Conservation (phyloP, 2,797 vertebrate genomes). For the Brachyalestes nurse region DNA sequence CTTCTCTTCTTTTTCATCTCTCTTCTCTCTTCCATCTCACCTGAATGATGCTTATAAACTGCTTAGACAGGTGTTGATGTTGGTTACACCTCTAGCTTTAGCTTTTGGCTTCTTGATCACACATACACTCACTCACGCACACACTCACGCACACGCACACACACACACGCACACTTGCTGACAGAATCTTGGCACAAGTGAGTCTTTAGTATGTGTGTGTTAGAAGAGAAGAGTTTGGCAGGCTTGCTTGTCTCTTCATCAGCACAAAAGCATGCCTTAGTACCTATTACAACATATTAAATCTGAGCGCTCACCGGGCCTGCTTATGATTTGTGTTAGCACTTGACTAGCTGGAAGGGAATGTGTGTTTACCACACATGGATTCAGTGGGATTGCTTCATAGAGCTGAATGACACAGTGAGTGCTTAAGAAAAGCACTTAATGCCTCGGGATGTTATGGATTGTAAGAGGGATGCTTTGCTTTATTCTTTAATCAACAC, state of each 20-base stretch:
- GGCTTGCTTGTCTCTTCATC: neutral
- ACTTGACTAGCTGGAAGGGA: neutral
- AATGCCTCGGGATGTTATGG: constrained; percentile 1
- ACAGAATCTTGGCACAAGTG: constrained; percentile 4
- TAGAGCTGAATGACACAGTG: neutral
- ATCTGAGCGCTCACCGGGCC: neutral
- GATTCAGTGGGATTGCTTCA: neutral
- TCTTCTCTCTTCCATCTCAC: constrained; percentile 48
- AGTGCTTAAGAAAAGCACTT: neutral
- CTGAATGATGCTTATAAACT: constrained; percentile 3
- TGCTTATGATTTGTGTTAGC: constrained; percentile 5
- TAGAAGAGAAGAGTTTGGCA: constrained; percentile 7
- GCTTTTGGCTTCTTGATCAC: neutral
- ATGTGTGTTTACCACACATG: constrained; percentile 4
- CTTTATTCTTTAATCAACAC: neutral
- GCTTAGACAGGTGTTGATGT: constrained; percentile 33
- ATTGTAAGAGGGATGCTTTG: neutral
- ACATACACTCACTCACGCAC: neutral
- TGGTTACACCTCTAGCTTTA: constrained; percentile 1
- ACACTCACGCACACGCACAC: neutral
- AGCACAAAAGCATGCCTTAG: constrained; percentile 15
- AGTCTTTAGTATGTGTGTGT: constrained; percentile 3
- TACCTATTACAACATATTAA: constrained; percentile 7
- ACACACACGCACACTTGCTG: constrained; percentile 8
- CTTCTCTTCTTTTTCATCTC: constrained; percentile 40